Percentiles rank a stretch among this genome's conserved stretches.
These are phyloP conservation scores for Amblyopsis rosae DNA, from an alignment of 2,113 vertebrate genomes.

Conservation along the genomic window DNA sequence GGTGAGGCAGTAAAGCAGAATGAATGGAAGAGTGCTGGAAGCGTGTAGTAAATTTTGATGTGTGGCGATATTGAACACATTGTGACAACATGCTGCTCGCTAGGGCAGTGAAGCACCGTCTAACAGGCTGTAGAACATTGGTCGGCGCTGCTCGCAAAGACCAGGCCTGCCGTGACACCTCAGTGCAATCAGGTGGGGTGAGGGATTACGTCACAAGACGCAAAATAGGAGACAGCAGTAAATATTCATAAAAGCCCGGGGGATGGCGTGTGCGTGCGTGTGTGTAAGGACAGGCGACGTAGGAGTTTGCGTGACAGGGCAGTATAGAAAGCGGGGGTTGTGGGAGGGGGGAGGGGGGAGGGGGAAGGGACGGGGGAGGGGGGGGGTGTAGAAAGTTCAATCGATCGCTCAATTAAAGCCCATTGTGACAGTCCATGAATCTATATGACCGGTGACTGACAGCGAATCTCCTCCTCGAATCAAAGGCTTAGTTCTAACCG, in stretches of 20 bases:
- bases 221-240: constrained; percentile 51
- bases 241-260: constrained; percentile 58
- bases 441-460: constrained; percentile 43
- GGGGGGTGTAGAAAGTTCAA: constrained; percentile 32
- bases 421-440: constrained; percentile 41
- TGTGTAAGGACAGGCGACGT: neutral
- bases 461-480: constrained; percentile 32
- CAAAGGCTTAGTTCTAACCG: constrained; percentile 14
- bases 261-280: neutral
- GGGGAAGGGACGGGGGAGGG: neutral
- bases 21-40: constrained; percentile 71
- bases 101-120: constrained; percentile 73
- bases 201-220: constrained; percentile 53
- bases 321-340: neutral
- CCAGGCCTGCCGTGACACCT: constrained; percentile 58
- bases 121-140: constrained; percentile 73
- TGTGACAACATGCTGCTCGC: constrained; percentile 71
- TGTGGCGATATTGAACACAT: constrained; percentile 73
- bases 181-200: constrained; percentile 48
- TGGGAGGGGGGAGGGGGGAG: neutral
- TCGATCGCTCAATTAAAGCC: constrained; percentile 60
- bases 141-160: constrained; percentile 45
- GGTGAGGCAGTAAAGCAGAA: constrained; percentile 70
- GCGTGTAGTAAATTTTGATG: constrained; percentile 73
- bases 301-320: neutral